Base-by-base conservation (phyloP, 2,797 vertebrate genomes). In the Malacoctenus gilli region DNA sequence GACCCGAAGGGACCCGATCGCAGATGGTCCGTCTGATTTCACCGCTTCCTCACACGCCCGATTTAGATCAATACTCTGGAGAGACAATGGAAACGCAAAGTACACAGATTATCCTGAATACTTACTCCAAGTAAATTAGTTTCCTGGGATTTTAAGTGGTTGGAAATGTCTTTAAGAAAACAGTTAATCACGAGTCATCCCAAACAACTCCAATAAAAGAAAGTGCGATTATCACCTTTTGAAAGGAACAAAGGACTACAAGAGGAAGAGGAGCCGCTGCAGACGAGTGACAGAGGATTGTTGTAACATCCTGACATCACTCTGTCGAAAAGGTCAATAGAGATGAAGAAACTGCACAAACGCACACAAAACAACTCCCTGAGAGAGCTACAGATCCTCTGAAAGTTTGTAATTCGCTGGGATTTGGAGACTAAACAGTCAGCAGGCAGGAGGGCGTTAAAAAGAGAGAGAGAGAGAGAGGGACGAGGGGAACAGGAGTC, bases 381-480 rank as follows among this genome's bases (percentile, higher is more conserved):
- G 20, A 15, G 35, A 13, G 32, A 35, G 22, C 32, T 19, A 43
- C 14, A 2, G 38, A 19, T 22, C 23, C 34, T 40, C 39, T 42
- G 42, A 57, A 44, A 37, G 60, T 54, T 2, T 68, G 21, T 56
- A 59, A 78, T 68, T 46, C 75, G 37, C 16, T 46, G 31, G 39
- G 34, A 41, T 1, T 48, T 20, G 30, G 14, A 28, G 59, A 35
- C 30, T 6, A 47, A 47, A 38, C 57, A 56, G n/a, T 47, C 8
- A 34, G 44, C 32, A 25, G 25, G 2, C 13, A 10, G 20, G 23
- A 8, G 51, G 46, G 54, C 42, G 18, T 39, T 20, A 7, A 12
- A 35, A 3, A 23, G 47, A 2, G 13, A 53, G 3, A n/a, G 21
- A 14, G 19, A 19, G 32, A 1, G 1, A 25, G 7, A 15, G 48